phyloP scores from a whole-genome alignment of 2,113 vertebrate genomes.

The Cyanocitta stelleri region DNA sequence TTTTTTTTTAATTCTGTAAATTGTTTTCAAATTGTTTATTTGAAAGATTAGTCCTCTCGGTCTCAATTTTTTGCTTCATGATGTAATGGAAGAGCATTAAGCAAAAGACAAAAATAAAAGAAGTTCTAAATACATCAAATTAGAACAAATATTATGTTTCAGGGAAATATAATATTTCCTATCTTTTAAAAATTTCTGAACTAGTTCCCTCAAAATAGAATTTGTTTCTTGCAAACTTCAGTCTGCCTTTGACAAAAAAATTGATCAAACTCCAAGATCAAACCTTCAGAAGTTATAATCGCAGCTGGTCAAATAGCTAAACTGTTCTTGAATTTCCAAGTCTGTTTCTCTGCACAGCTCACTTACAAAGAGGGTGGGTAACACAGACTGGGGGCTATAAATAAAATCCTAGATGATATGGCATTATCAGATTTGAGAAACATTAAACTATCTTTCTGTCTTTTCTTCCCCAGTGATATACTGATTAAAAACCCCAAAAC shows the following conservation, averaged over 20 bases:
- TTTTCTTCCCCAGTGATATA: background rate
- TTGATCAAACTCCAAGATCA: background rate
- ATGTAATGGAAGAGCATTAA: background rate
- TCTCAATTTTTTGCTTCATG: background rate
- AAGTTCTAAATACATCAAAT: background rate
- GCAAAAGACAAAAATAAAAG: background rate
- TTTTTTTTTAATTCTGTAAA: too few relatives aligned
- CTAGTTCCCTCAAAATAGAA: background rate
- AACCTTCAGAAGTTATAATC: background rate
- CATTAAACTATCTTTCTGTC: background rate
- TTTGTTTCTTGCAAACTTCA: background rate
- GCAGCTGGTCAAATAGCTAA: background rate
- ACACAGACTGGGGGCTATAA: background rate
- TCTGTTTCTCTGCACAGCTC: background rate
- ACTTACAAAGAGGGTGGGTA: background rate
- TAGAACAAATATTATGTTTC: background rate
- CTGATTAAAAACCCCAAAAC: background rate
- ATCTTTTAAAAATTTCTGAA: rapidly evolving
- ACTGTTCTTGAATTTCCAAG: background rate
- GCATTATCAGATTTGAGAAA: background rate
- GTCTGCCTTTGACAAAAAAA: background rate
- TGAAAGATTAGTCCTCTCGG: background rate
- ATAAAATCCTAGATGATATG: background rate
- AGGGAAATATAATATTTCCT: background rate
- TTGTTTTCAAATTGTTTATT: background rate